Evolutionary conservation across 1,140 invertebrate genomes (phyloP), one percentile per base, ranked within the genome.

Genomic region (Galleria mellonella): DNA sequence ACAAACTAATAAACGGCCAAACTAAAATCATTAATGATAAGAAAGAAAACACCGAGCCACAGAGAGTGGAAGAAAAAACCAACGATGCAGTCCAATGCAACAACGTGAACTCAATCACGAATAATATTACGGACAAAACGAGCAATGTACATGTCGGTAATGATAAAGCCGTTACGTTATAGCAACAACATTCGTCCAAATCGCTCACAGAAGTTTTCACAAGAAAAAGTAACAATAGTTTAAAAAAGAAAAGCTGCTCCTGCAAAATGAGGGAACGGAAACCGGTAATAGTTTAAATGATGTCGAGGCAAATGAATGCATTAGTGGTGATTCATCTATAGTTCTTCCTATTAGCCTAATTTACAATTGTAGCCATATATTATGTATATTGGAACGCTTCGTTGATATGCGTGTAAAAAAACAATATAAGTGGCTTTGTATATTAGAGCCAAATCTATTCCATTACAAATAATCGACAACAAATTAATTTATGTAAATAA

Each of bases 171-270:
- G 73, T 69, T 0, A 59, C 65, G 0, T 83, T 83, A 83, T 83
- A 83, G 78, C 78, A 76, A 66, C 70, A 70, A 66, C 56, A 74
- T 35, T 72, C 72, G 0, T 70, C 73, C 6, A 74, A 67, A 51
- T 83, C 78, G 17, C 43, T 79, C 1, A 72, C 61, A 28, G 70
- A 75, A 32, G 69, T 37, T 68, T 29, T 57, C 44, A 5, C 32
- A 47, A 49, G 4, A 56, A 72, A 69, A 35, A 74, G 68, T 50
- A 78, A 68, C 46, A 54, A 32, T 47, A 68, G 50, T 52, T 51
- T 67, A 52, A 76, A 51, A 58, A 78, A 72, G 49, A 79, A 77
- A 60, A 76, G 70, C 50, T 83, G 78, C 42, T 79, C 78, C 15
- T 83, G 78, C 44, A 83, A 72, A 57, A 48, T 76, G 14, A 72